Base-by-base conservation (phyloP, 2,888 invertebrate genomes). In the Hirtodrosophila cameraria region DNA sequence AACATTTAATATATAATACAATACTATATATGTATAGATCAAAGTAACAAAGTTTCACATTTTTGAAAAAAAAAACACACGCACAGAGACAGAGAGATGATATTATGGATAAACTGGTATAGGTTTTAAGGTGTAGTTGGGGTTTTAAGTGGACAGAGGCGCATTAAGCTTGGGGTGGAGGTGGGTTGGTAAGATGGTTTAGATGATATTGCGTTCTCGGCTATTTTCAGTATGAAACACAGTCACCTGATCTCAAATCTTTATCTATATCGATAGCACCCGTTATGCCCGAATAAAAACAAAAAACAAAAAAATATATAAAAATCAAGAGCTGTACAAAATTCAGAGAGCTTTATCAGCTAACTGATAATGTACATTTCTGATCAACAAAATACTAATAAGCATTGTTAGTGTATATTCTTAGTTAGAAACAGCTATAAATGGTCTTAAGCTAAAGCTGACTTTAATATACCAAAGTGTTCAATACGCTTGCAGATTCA, bases 341-440 rank as follows among this genome's bases (percentile, higher is more conserved):
- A 16, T 18, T n/a, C n/a, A n/a, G 16, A n/a, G 8, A 0, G 5
- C 31, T 58, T 69, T 59, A 69, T 69, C 64, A 64, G 41, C 16
- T 8, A 2, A 12, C 38, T 49, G 67, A 68, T 68, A 63, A 57
- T 31, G 27, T 6, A 36, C 12, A 27, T n/a, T n/a, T 39, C 23
- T 52, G 25, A 38, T 52, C 62, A 15, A 49, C 62, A 57, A 43
- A 53, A 45, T 33, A 38, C n/a, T n/a, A n/a, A n/a, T n/a, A 11
- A 11, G 11, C 25, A 27, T 38, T 43, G 8, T 38, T 45, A 30
- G 27, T 50, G 28, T 15, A n/a, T 38, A 7, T 2, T 25, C 6
- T 1, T n/a, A 7, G n/a, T 20, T 13, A 18, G 11, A 15, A 46
- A 23, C 16, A 54, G 38, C 20, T 45, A 28, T 12, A 2, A 41